phyloP scores from a whole-genome alignment of 1,140 invertebrate genomes.

The Pseudomyrmex gracilis region DNA sequence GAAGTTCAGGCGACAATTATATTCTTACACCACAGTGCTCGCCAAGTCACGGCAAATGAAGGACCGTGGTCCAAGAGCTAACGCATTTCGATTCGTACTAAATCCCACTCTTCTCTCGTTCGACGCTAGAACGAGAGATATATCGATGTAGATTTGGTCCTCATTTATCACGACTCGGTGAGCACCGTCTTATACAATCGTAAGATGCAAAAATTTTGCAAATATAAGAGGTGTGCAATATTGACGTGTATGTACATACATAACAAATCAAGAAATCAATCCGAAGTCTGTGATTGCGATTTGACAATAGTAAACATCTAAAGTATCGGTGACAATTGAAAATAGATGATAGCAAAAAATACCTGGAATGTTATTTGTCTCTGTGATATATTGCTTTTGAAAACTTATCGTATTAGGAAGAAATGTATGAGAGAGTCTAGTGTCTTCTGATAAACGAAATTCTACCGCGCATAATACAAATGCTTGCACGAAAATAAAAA shows the following conservation, averaged over 20 bases:
- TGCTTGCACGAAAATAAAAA: constrained; percentile 48
- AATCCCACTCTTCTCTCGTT: too few relatives aligned
- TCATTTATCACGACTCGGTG: too few relatives aligned
- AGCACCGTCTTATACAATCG: neutral
- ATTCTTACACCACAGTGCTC: too few relatives aligned
- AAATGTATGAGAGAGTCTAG: neutral
- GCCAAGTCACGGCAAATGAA: too few relatives aligned
- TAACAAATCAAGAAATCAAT: constrained; percentile 21
- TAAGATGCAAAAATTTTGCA: neutral
- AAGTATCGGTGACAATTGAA: neutral
- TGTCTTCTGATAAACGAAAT: constrained; percentile 53
- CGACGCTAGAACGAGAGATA: too few relatives aligned
- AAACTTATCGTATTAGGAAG: too few relatives aligned
- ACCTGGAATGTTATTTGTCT: constrained; percentile 12
- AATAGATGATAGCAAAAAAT: neutral
- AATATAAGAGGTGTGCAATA: neutral
- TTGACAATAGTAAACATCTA: neutral
- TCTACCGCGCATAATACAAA: constrained; percentile 31
- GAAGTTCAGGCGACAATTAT: constrained; percentile 16
- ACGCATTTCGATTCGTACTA: too few relatives aligned
- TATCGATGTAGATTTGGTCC: too few relatives aligned
- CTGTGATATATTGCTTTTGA: too few relatives aligned
- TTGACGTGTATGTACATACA: neutral
- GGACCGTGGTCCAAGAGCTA: too few relatives aligned
- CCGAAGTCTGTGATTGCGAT: neutral